These are phyloP conservation scores for Atrina japonica DNA, from an alignment of 2,888 invertebrate genomes.

Conservation along the genomic window DNA sequence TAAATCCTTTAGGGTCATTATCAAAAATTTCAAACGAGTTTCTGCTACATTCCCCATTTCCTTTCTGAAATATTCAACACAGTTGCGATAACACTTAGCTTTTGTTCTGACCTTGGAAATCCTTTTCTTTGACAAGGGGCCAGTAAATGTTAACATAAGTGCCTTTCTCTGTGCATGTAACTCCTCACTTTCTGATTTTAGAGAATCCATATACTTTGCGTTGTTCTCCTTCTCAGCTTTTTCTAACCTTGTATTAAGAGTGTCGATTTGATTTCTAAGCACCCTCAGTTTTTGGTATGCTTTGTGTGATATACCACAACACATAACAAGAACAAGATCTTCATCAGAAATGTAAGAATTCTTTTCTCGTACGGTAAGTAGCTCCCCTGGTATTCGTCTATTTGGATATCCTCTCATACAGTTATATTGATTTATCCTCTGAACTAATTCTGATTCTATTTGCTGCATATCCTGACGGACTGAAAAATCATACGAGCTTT, in stretches of 20 bases:
- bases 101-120: constrained; percentile 24
- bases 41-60: constrained; percentile 17
- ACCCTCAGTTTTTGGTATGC: constrained; percentile 19
- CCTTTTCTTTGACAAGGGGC: constrained; percentile 31
- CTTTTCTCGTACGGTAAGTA: constrained; percentile 19
- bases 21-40: background rate
- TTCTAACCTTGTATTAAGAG: constrained; percentile 4
- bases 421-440: constrained; percentile 10
- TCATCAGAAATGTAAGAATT: constrained; percentile 28
- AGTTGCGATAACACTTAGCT: constrained; percentile 22
- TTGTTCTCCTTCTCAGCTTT: constrained; percentile 1
- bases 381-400: constrained; percentile 19
- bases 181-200: constrained; percentile 4
- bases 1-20: constrained; percentile 13
- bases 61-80: constrained; percentile 27
- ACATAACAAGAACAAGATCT: constrained; percentile 19
- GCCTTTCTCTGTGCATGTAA: constrained; percentile 22
- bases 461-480: constrained; percentile 35
- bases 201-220: background rate
- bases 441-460: constrained; percentile 25
- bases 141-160: constrained; percentile 30
- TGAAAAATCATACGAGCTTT: constrained; percentile 3
- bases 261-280: constrained; percentile 21
- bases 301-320: constrained; percentile 18
- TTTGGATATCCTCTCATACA: constrained; percentile 8